phyloP scores from a whole-genome alignment of 2,888 invertebrate species.

The Drosophila affinis region DNA sequence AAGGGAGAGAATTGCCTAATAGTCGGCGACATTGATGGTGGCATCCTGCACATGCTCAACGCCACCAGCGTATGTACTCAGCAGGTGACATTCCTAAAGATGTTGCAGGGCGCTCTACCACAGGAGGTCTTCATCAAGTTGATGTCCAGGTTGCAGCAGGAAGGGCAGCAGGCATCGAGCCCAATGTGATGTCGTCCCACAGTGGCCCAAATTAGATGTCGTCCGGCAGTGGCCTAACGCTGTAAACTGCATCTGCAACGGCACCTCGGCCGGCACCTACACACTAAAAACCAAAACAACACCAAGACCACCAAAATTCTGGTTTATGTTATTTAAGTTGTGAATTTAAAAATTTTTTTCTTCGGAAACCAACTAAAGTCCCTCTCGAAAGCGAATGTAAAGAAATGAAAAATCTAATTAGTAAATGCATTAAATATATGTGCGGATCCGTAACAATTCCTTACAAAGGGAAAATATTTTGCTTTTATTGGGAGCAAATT shows the following conservation, averaged over 20 bases:
- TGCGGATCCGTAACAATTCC: neutral
- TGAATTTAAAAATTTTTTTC: neutral
- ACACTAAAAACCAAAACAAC: neutral
- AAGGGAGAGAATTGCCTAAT: conserved; percentile 94
- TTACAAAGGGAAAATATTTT: neutral
- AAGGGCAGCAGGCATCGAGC: conserved; percentile 40
- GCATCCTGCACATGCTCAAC: conserved; percentile 97
- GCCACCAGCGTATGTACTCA: conserved; percentile 98
- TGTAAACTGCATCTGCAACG: neutral
- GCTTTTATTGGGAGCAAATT: neutral
- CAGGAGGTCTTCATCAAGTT: conserved; percentile 95
- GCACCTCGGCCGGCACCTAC: too few relatives aligned
- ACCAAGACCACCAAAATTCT: neutral
- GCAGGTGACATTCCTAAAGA: conserved; percentile 81
- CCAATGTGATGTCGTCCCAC: conserved; percentile 2
- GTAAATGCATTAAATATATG: neutral
- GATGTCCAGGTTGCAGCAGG: conserved; percentile 86
- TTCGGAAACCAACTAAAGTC: neutral
- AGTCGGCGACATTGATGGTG: conserved; percentile 92
- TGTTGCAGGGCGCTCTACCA: conserved; percentile 96
- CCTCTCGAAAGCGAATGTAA: neutral
- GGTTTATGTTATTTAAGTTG: neutral
- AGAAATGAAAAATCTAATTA: too few relatives aligned
- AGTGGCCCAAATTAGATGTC: neutral
- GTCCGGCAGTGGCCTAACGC: neutral